Percentiles rank a stretch among this genome's conserved stretches.
Conservation (phyloP, 2,888 invertebrate species). For the Hylaea fasciaria region DNA sequence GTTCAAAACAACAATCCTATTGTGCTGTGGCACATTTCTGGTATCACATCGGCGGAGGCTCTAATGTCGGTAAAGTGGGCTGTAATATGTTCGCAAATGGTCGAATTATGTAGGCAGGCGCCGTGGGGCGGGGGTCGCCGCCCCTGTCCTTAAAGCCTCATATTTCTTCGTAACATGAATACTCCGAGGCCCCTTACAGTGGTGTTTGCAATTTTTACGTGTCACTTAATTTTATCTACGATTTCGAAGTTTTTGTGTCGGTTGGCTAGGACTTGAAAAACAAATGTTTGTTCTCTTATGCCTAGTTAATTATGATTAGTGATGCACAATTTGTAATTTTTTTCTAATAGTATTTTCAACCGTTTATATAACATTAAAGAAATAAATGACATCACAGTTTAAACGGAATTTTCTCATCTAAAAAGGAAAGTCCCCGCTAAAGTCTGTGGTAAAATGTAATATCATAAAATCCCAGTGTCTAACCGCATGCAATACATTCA, state of each 20-base stretch:
- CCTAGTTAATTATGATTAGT: no score
- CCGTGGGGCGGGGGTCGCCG: background rate
- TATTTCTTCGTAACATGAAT: slow-evolving; percentile 14
- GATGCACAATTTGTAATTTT: no score
- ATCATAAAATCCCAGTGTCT: slow-evolving; percentile 4
- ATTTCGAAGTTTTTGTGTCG: slow-evolving; percentile 2
- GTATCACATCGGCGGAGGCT: background rate
- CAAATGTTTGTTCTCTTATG: no score
- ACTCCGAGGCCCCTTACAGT: slow-evolving; percentile 2
- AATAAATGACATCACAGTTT: no score
- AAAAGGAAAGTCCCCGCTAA: background rate
- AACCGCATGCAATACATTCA: slow-evolving; percentile 5
- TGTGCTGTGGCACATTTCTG: background rate
- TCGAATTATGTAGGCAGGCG: slow-evolving; percentile 5
- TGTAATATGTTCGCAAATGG: slow-evolving; percentile 12
- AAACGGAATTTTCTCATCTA: no score
- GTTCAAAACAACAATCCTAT: slow-evolving; percentile 1
- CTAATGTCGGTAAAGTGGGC: slow-evolving; percentile 1
- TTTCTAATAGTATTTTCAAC: no score
- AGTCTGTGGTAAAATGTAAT: background rate
- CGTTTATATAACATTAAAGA: no score
- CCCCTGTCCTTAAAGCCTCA: slow-evolving; percentile 7
- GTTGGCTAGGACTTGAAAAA: no score
- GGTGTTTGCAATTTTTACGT: slow-evolving; percentile 18
- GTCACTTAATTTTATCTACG: slow-evolving; percentile 22